These are phyloP conservation scores for Meta bourneti DNA, from an alignment of 2,888 invertebrate species.

Conservation along the genomic window DNA sequence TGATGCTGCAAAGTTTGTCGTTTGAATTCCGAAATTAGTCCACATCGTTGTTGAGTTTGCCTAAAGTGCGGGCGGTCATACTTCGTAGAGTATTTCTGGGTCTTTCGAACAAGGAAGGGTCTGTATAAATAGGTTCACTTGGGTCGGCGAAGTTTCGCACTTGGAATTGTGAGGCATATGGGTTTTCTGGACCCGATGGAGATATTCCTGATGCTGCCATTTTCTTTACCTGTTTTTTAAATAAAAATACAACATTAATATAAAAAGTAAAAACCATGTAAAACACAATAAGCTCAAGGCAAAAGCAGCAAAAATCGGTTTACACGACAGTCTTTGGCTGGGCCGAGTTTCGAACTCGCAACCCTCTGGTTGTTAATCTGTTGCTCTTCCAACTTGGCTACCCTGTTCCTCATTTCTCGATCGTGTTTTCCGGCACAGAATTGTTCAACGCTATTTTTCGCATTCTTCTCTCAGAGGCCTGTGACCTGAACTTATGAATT, in stretches of 20 bases:
- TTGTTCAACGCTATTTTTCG: no score
- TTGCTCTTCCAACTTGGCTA: no score
- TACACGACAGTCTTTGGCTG: no score
- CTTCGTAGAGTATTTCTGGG: conserved; percentile 84
- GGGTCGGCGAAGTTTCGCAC: conserved; percentile 88
- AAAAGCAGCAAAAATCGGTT: no score
- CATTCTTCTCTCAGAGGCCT: no score
- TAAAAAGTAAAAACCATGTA: no score
- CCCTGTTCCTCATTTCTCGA: no score
- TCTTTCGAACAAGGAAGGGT: conserved; percentile 93
- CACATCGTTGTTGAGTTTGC: conserved; percentile 62
- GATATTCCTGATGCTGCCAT: conserved; percentile 44
- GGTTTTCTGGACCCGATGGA: conserved; percentile 37
- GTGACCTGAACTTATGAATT: no score
- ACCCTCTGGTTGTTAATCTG: no score
- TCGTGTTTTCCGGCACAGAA: background rate
- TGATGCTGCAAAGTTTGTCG: background rate
- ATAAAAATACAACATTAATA: background rate
- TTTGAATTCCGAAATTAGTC: conserved; percentile 4
- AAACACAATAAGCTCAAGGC: no score
- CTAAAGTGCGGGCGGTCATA: conserved; percentile 74
- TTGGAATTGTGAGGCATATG: conserved; percentile 71
- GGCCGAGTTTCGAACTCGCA: no score
- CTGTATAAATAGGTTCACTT: conserved; percentile 95
- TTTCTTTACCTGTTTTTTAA: conserved; percentile 54